phyloP scores from a whole-genome alignment of 2,113 vertebrate species.

The Ophiodon elongatus region DNA sequence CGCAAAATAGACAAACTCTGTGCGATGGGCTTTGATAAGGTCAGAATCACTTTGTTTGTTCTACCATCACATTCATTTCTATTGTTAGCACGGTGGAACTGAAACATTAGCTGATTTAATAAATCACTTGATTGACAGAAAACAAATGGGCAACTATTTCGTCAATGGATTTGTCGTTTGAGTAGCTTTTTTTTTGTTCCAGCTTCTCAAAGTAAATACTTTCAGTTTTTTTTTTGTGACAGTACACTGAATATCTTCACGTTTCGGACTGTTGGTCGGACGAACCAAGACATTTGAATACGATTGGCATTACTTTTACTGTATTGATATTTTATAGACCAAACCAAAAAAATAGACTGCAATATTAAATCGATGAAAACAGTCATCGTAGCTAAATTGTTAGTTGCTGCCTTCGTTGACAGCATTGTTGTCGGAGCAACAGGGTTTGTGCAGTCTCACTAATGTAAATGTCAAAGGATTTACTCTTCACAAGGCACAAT shows the following conservation, averaged over 20 bases:
- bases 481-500: background rate
- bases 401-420: background rate
- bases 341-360: background rate
- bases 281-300: background rate
- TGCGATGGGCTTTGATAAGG: slow-evolving; percentile 99
- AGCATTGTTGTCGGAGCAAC: background rate
- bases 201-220: background rate
- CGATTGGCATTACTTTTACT: background rate
- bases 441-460: background rate
- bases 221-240: background rate
- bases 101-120: background rate
- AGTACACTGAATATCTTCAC: background rate
- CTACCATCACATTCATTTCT: background rate
- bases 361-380: background rate
- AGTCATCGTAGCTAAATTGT: background rate
- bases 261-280: background rate
- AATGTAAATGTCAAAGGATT: slow-evolving; percentile 7
- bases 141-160: background rate
- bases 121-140: background rate
- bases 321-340: background rate
- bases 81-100: background rate
- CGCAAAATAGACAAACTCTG: slow-evolving; percentile 99
- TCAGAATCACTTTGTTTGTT: slow-evolving; percentile 67
- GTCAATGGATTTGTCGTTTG: too few relatives aligned
- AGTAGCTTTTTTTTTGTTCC: background rate